Base-by-base conservation (phyloP, 2,113 vertebrate species). In the Lota lota region DNA sequence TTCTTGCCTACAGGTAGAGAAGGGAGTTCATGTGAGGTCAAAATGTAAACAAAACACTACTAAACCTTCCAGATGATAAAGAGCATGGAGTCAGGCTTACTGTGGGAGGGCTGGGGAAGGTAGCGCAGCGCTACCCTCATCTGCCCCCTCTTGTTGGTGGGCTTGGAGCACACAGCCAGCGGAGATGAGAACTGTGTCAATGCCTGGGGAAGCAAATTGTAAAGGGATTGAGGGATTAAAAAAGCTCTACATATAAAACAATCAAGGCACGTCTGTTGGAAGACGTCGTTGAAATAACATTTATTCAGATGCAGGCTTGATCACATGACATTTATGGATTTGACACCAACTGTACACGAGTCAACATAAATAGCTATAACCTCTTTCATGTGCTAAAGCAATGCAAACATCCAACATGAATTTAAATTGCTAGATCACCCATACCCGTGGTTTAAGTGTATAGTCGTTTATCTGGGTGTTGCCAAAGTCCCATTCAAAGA, bases 101-200 rank as follows among this genome's bases (percentile, higher is more conserved):
- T 89, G 75, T 88, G 85, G 24, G 68, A 17, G 11, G 90, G 91
- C 76, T 92, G 88, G 1, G 88, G 92, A 50, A 96, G 84, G 50
- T 97, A 98, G 63, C 94, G 92, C 19, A 99, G 87, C 20, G 95
- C 93, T 12, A 99, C 77, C 86, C 93, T 95, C 84, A 99, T 94
- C 72, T 93, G 91, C 70, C 94, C 95, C 88, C 88, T 90, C 77
- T 87, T 87, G 84, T 93, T 91, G 57, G 67, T 64, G 24, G 90
- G 82, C 53, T 86, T 69, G 72, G 87, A 69, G 75, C 64, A 69
- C 5, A 14, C 11, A 14, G 40, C 10, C 40, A 14, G 40, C 40
- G 40, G 40, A 47, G 84, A 70, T 28, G 90, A 83, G 64, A 91
- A 88, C 75, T 2, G n/a, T 5, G 70, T 4, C 87, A 83, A 57